Evolutionary conservation across 1,140 invertebrate genomes (phyloP), one percentile per base, ranked within the genome.

Genomic region (Euura lappo): DNA sequence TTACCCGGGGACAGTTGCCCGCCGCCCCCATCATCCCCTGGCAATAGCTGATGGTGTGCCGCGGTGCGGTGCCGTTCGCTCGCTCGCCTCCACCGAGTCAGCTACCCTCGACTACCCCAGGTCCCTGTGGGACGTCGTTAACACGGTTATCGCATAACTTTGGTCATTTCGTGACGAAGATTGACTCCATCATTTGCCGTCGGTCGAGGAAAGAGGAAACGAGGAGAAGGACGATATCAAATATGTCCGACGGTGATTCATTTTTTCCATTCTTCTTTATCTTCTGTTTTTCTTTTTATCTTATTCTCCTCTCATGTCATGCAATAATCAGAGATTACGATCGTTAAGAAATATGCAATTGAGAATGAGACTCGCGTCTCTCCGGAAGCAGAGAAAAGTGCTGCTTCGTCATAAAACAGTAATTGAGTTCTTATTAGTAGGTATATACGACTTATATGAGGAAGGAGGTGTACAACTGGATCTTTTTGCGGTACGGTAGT

Each of bases 1-100:
- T 81, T 82, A 80, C 79, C 77, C 70, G 67, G 71, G 67, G 72
- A 77, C 76, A 71, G 69, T 70, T 45, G 65, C 43, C 13, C 4
- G 44, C 51, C 69, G 46, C 42, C 71, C 69, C 71, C 64, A 44
- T 46, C 64, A 51, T 42, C 28, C 51, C 51, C 51, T 60, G 8
- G 8, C 3, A 60, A 8, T 60, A 60, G 51, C 51, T 8, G 51
- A 60, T 60, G 51, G 51, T 60, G 51, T 6, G 8, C 51, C 51
- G 2, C 2, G 8, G 3, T n/a, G 2, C 51, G 5, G 13, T n/a
- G 2, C 51, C 51, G 8, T 4, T n/a, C 51, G n/a, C 47, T 2
- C 51, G 13, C 51, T 2, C 4, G 51, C 51, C 51, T 8, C 51
- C 10, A 60, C 51, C 51, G 51, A 60, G 51, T 60, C 51, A 60